Evolutionary conservation across 1,140 invertebrate species (phyloP).

Genomic region (Ceratosolen fusciceps): DNA sequence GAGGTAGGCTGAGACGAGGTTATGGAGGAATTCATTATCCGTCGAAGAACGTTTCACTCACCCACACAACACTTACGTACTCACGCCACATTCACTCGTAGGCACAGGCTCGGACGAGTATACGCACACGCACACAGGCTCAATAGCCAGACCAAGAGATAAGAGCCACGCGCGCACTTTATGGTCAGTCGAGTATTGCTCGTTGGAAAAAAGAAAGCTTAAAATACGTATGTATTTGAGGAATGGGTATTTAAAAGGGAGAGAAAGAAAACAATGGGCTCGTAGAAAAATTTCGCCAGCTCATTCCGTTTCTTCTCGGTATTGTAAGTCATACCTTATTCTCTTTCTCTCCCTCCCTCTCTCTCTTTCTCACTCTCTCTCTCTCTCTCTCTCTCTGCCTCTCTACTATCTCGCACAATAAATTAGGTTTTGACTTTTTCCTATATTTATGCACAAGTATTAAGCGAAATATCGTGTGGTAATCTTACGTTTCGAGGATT

Average conservation of each 20-base stretch:
- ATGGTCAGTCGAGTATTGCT: background rate
- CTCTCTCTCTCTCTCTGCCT: no score
- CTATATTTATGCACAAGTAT: background rate
- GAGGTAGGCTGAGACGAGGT: slow-evolving; percentile 10
- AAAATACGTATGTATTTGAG: background rate
- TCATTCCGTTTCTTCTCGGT: slow-evolving; percentile 57
- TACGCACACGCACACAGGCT: no score
- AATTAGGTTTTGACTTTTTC: background rate
- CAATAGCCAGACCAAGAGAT: no score
- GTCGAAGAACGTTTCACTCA: slow-evolving; percentile 30
- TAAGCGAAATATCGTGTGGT: background rate
- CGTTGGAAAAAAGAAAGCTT: background rate
- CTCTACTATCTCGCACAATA: slow-evolving; percentile 4
- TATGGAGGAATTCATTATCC: slow-evolving; percentile 38
- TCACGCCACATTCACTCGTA: no score
- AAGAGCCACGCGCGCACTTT: slow-evolving; percentile 34
- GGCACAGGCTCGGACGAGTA: no score
- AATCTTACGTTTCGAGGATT: slow-evolving; percentile 49
- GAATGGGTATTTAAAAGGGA: background rate
- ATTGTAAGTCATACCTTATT: slow-evolving; percentile 57
- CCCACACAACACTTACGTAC: background rate
- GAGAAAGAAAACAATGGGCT: slow-evolving; percentile 25
- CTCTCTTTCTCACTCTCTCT: no score
- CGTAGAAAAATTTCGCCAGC: slow-evolving; percentile 60
- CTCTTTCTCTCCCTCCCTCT: slow-evolving; percentile 1